Base-by-base conservation (phyloP, 2,113 vertebrate species). In the Ciconia boyciana region DNA sequence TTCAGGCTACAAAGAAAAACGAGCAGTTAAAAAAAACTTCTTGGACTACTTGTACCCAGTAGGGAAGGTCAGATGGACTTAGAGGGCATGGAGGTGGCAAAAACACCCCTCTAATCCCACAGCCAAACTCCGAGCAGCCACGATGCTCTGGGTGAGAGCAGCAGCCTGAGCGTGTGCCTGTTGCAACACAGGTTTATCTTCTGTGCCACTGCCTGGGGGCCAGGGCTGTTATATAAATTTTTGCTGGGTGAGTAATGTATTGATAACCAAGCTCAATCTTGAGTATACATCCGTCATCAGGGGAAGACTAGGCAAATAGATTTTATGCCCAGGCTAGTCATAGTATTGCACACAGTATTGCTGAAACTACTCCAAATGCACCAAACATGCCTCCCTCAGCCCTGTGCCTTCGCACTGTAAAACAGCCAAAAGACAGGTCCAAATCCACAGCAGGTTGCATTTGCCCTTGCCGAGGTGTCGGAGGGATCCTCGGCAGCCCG, bases 261-360 rank as follows among this genome's bases (percentile, higher is more conserved):
- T 24, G 79, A 83, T 82, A 44, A 52, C 80, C 34, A 39, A 51
- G 32, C 80, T 93, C 49, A 14, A 44, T 52, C 71, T 54, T 31
- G 43, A 91, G 55, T 4, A 0, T 9, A 43, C 34, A 58, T 81
- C 64, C 24, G 2, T 92, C 94, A 89, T 49, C 77, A 31, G 57
- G 61, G 16, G 26, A 74, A 44, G 55, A 32, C 71, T 28, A 86
- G 18, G 43, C 83, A 90, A 88, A 58, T 16, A n/a, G 64, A 62
- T 66, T 64, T 54, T 81, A 34, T 71, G 94, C 90, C 96, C 86
- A 21, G 90, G 94, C 86, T 83, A 46, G 94, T 94, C 69, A 3
- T 1, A 39, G 49, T 5, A 18, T 83, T 92, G 91, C 90, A 70
- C 3, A 32, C 2, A 6, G 62, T 3, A 6, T 6, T 88, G 75